phyloP scores from a whole-genome alignment of 1,140 invertebrate genomes.

The Drosophila repleta region DNA sequence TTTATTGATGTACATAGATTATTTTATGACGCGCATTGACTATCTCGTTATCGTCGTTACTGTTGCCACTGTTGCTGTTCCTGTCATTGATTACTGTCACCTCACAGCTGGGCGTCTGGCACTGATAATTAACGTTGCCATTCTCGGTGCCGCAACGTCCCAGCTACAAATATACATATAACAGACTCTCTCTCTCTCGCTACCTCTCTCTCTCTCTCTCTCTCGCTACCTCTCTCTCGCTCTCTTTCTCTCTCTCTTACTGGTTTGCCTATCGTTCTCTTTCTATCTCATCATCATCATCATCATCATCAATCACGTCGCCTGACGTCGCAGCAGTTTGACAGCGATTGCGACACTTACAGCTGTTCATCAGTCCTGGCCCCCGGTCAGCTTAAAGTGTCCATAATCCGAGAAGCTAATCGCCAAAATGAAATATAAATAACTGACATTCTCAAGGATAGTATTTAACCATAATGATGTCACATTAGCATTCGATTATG shows the following conservation, averaged over 20 bases:
- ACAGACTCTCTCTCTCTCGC: background rate
- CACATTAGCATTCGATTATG: conserved; percentile 18
- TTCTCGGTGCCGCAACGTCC: no score
- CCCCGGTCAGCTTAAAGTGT: conserved; percentile 42
- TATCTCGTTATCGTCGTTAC: conserved; percentile 15
- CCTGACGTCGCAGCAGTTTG: conserved; percentile 57
- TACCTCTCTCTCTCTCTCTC: background rate
- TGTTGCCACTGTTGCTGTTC: background rate
- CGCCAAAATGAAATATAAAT: background rate
- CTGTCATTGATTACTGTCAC: conserved; percentile 30
- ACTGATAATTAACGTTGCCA: conserved; percentile 46
- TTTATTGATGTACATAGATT: conserved; percentile 40
- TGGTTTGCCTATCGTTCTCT: background rate
- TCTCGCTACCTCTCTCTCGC: background rate
- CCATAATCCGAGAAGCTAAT: conserved; percentile 30
- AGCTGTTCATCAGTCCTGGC: conserved; percentile 56
- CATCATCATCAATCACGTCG: conserved; percentile 69
- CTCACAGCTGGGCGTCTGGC: conserved; percentile 30
- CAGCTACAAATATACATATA: background rate
- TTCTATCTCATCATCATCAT: conserved; percentile 35
- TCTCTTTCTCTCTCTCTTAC: background rate
- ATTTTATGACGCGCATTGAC: conserved; percentile 44
- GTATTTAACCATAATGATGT: conserved; percentile 20
- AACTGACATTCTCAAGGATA: conserved; percentile 14
- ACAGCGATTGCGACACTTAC: conserved; percentile 79